A percentile compares a stretch with the other conserved stretches of the same genome.
Evolutionary conservation across 1,140 invertebrate species (phyloP).

Genomic region (Forficula auricularia): DNA sequence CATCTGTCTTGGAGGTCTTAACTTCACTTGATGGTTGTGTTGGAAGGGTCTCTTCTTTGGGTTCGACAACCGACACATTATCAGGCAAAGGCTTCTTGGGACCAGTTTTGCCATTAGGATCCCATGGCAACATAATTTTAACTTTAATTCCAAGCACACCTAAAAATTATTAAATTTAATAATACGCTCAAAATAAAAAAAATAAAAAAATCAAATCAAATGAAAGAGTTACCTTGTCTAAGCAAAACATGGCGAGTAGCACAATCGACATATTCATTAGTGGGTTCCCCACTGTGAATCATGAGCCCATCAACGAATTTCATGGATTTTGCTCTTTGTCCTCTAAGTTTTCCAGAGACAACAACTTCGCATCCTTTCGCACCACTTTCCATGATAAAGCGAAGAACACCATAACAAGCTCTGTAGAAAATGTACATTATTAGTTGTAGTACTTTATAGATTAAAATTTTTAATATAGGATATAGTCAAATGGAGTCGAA

Average conservation of each 20-base stretch:
- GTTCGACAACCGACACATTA: slow-evolving; percentile 86
- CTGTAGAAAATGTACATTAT: slow-evolving; percentile 35
- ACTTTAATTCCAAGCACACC: slow-evolving; percentile 82
- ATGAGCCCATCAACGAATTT: slow-evolving; percentile 99
- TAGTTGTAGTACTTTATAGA: too few species aligned
- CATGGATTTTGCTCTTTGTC: slow-evolving; percentile 99
- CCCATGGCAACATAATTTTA: slow-evolving; percentile 99
- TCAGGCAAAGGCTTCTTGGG: slow-evolving; percentile 95
- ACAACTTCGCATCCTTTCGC: slow-evolving; percentile 95
- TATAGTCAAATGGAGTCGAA: too few species aligned
- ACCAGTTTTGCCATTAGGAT: slow-evolving; percentile 90
- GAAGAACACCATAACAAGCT: slow-evolving; percentile 95
- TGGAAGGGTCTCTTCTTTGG: slow-evolving; percentile 65
- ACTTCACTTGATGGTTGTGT: slow-evolving; percentile 41
- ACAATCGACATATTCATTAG: slow-evolving; percentile 94
- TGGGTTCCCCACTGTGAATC: slow-evolving; percentile 99
- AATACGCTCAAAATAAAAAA: slow-evolving; percentile 30
- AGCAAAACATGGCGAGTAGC: slow-evolving; percentile 94
- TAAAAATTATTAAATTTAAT: slow-evolving; percentile 17
- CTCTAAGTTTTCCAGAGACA: slow-evolving; percentile 94
- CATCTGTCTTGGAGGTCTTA: slow-evolving; percentile 24
- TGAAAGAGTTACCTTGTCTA: slow-evolving; percentile 54
- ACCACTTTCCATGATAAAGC: slow-evolving; percentile 99
- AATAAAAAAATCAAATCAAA: too few species aligned
- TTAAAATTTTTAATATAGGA: too few species aligned